Evolutionary conservation across 1,140 invertebrate genomes (phyloP).

Genomic region (Musca vetustissima): DNA sequence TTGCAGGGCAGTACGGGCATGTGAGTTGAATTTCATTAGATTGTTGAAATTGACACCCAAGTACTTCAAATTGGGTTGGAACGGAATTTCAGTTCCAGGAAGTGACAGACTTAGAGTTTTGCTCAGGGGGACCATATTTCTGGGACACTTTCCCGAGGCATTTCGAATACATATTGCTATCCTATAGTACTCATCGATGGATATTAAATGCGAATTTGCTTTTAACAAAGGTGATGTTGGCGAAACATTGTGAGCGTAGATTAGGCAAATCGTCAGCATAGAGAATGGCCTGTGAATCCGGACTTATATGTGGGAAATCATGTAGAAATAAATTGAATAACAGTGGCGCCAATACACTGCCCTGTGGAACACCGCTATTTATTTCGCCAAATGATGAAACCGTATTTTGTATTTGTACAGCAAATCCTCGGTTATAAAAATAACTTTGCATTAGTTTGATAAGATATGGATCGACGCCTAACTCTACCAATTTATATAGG

Average conservation of each 20-base stretch:
- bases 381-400: neutral
- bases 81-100: neutral
- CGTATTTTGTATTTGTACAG: neutral
- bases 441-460: neutral
- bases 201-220: too few species aligned
- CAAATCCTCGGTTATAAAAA: neutral
- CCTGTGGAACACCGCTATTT: neutral
- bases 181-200: neutral
- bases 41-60: neutral
- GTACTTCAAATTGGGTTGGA: neutral
- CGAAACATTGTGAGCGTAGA: neutral
- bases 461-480: neutral
- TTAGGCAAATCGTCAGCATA: conserved; percentile 1
- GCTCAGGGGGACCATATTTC: too few species aligned
- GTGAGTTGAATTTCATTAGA: neutral
- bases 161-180: neutral
- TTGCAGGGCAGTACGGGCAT: neutral
- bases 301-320: neutral
- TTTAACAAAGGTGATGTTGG: too few species aligned
- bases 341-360: neutral
- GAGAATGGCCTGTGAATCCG: neutral
- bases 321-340: too few species aligned
- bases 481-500: neutral
- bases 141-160: neutral
- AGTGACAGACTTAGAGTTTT: neutral